Percentiles rank a stretch among this genome's conserved stretches.
Conservation (phyloP, 1,140 invertebrate species). For the Cyclina sinensis region DNA sequence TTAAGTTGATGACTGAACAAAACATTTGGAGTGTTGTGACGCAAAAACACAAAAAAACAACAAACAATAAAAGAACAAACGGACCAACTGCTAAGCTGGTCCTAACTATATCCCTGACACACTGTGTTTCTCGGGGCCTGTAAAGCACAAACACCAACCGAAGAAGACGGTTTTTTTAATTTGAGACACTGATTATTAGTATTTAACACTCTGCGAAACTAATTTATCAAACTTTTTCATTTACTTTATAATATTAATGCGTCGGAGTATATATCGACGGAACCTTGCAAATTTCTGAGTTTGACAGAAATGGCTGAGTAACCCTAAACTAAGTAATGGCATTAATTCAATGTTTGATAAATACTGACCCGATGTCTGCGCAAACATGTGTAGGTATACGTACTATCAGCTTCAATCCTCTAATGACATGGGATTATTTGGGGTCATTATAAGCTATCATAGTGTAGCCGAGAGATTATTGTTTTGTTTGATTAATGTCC, state of each 20-base stretch:
- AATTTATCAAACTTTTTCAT: too few species aligned
- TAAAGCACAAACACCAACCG: too few species aligned
- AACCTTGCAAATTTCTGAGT: not conserved
- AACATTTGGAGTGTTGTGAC: too few species aligned
- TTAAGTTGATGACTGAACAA: too few species aligned
- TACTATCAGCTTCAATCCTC: not conserved
- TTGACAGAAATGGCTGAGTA: constrained; percentile 14
- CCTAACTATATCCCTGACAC: too few species aligned
- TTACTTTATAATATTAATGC: not conserved
- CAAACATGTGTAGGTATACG: constrained; percentile 30
- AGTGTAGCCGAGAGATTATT: constrained; percentile 16
- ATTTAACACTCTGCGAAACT: too few species aligned
- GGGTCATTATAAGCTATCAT: constrained; percentile 44
- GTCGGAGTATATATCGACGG: not conserved
- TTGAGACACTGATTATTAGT: too few species aligned
- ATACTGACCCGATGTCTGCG: constrained; percentile 24
- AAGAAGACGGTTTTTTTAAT: too few species aligned
- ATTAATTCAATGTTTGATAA: constrained; percentile 54
- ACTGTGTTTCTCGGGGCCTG: too few species aligned
- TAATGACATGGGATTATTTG: constrained; percentile 6
- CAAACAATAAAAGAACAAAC: too few species aligned
- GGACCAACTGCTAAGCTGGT: too few species aligned
- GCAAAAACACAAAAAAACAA: too few species aligned
- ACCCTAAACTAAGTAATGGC: constrained; percentile 65
- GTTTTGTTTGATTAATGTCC: constrained; percentile 36